Percentiles rank a stretch among this genome's conserved stretches.
Evolutionary conservation across 2,888 invertebrate species (phyloP).

Genomic region (Andrena hattorfiana): DNA sequence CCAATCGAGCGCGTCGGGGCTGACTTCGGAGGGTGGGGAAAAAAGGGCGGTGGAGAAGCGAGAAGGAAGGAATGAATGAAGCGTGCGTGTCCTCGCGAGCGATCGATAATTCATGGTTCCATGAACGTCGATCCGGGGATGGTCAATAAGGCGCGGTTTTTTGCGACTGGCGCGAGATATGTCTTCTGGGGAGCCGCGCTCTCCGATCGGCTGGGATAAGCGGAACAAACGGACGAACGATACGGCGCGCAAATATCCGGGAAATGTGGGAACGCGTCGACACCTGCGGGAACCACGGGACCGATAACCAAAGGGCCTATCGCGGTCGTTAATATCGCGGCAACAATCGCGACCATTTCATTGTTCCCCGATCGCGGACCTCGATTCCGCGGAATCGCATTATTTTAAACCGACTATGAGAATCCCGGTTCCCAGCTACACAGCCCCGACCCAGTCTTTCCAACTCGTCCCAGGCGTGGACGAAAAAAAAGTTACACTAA

Average conservation of each 20-base stretch:
- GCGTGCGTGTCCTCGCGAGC: neutral
- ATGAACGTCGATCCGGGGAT: conserved; percentile 8
- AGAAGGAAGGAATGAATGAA: no score
- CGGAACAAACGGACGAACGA: conserved; percentile 3
- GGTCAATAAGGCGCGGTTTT: neutral
- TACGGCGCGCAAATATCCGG: neutral
- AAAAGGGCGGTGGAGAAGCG: neutral
- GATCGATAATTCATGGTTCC: conserved; percentile 47
- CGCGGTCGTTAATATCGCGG: conserved; percentile 1
- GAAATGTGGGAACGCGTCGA: neutral
- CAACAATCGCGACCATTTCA: conserved; percentile 14
- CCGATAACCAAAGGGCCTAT: conserved; percentile 16
- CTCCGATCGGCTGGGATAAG: neutral
- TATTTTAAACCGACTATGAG: conserved; percentile 40
- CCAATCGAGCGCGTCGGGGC: conserved; percentile 18
- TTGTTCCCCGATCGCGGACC: conserved; percentile 5
- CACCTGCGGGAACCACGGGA: conserved; percentile 5
- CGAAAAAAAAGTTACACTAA: conserved; percentile 59
- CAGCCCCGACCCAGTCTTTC: conserved; percentile 6
- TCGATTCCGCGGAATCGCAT: conserved; percentile 33
- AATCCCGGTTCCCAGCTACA: conserved; percentile 13
- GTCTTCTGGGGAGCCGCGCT: neutral
- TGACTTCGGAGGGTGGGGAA: conserved; percentile 25
- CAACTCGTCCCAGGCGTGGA: conserved; percentile 21
- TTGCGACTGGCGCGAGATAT: neutral